Base-by-base conservation (phyloP, 2,113 vertebrate species). In the Chloroceryle aenea region DNA sequence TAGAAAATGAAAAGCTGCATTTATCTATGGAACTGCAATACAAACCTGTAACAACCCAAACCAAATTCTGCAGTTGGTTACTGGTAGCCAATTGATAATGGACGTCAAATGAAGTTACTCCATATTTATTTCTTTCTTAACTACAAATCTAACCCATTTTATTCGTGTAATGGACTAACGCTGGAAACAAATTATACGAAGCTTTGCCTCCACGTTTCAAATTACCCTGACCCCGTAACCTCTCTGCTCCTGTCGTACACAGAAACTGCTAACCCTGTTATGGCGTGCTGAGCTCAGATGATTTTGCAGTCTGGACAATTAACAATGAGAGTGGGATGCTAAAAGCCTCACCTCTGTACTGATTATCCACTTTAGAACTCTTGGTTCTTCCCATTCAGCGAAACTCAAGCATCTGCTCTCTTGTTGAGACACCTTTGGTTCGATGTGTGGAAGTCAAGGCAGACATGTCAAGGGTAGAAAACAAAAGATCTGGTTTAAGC, bases 321-420 rank as follows among this genome's bases (percentile, higher is more conserved):
- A 72, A 53, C 27, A 23, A 68, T 36, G 16, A 52, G 25, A 53
- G 13, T 18, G 14, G 19, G 16, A 58, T 0, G 6, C 17, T 62
- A 56, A 56, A 48, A 56, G 62, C 22, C 56, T 81, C 43, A 42
- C 48, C 67, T 17, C 20, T 23, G 14, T 23, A n/a, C 26, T 79
- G n/a, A 38, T 38, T 45, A 63, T 13, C 47, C 68, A 19, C 27
- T 62, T 68, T 25, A 0, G 11, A 79, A 42, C 8, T 0, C 0
- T 3, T 52, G 42, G 36, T 32, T 64, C 81, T 80, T 56, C 23
- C n/a, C 23, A 47, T 71, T 52, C 42, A 26, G 48, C 36, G 63
- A 63, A 45, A 64, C 38, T 30, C 43, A 50, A 53, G 8, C 1
- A 4, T 40, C 29, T 59, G 22, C 5, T 26, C 25, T 36, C 40